Evolutionary conservation across 2,113 vertebrate species (phyloP).

Genomic region (Spea multiplicata): DNA sequence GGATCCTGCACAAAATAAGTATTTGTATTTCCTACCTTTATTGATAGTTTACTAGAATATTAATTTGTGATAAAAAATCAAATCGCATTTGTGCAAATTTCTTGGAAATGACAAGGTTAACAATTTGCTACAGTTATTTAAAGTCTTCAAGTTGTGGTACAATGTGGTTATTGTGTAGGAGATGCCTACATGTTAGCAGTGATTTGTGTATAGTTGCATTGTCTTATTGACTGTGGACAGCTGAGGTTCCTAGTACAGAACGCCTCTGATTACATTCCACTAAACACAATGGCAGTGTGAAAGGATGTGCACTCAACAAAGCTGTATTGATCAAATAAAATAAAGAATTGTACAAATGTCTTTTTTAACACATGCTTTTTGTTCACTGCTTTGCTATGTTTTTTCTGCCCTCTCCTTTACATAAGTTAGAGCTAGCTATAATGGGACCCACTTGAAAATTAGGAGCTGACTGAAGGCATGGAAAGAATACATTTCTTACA

Average conservation of each 20-base stretch:
- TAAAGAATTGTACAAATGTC: conserved; percentile 67
- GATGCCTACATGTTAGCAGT: conserved; percentile 57
- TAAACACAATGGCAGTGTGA: conserved; percentile 70
- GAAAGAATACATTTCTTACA: no score
- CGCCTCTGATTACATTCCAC: conserved; percentile 67
- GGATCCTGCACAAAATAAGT: no score
- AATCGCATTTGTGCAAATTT: background rate
- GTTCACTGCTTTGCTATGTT: conserved; percentile 49
- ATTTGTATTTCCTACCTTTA: no score
- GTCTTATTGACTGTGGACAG: conserved; percentile 58
- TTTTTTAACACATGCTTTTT: conserved; percentile 72
- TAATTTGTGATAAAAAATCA: no score
- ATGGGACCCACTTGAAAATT: no score
- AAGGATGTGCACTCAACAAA: conserved; percentile 69
- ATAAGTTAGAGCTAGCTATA: no score
- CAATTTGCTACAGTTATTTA: background rate
- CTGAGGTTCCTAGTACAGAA: conserved; percentile 62
- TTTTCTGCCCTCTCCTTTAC: no score
- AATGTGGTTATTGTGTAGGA: conserved; percentile 42
- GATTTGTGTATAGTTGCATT: conserved; percentile 59
- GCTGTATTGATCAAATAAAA: conserved; percentile 70
- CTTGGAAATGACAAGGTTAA: background rate
- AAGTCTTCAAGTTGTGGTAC: conserved; percentile 32
- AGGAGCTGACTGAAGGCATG: no score
- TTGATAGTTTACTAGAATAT: no score